A percentile compares a stretch with the other conserved stretches of the same genome.
These are phyloP conservation scores for Paralichthys olivaceus DNA, from an alignment of 2,113 vertebrate genomes.

Conservation along the genomic window DNA sequence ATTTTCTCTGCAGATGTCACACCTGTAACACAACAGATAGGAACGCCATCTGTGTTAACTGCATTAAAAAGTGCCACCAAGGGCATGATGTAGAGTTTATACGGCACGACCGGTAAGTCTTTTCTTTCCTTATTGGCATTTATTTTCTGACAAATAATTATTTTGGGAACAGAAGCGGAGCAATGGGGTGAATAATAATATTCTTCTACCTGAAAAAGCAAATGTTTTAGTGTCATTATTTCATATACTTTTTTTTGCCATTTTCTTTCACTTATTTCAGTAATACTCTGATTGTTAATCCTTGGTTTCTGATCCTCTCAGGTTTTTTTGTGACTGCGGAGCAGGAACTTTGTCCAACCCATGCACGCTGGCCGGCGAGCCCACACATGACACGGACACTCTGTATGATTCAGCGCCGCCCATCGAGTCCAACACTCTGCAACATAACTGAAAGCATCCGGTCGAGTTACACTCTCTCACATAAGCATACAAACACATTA, in stretches of 20 bases:
- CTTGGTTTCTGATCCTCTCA: constrained; percentile 47
- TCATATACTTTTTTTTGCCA: not conserved
- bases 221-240: too few species aligned
- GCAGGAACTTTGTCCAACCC: constrained; percentile 99
- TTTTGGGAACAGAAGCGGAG: too few species aligned
- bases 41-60: constrained; percentile 99
- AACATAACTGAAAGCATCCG: constrained; percentile 92
- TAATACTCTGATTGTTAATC: not conserved
- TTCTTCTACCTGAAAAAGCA: too few species aligned
- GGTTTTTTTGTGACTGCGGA: constrained; percentile 99
- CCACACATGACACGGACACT: constrained; percentile 99
- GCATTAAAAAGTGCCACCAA: constrained; percentile 99
- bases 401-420: constrained; percentile 99
- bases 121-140: not conserved
- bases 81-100: constrained; percentile 99
- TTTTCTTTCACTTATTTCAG: not conserved
- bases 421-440: constrained; percentile 99
- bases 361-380: constrained; percentile 98
- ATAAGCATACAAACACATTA: constrained; percentile 60
- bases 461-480: constrained; percentile 57
- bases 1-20: constrained; percentile 88
- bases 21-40: constrained; percentile 99
- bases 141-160: not conserved
- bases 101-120: constrained; percentile 96
- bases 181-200: too few species aligned